Conservation (phyloP, 2,113 vertebrate species). For the Podilymbus podiceps region DNA sequence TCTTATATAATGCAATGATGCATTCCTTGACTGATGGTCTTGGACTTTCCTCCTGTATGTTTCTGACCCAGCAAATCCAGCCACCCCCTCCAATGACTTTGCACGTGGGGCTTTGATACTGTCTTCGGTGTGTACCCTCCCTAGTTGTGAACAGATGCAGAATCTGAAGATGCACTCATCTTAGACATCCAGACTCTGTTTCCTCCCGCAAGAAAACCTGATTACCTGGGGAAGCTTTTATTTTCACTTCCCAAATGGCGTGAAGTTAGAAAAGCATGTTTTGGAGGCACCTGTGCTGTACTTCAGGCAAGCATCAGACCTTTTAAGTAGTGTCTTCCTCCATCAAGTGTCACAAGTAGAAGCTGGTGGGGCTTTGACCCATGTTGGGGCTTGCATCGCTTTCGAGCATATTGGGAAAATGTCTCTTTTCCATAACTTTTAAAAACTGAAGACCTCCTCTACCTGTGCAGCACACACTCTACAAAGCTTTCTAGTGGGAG, state of each 20-base stretch:
- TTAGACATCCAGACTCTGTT: neutral
- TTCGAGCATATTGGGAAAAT: neutral
- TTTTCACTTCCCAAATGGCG: neutral
- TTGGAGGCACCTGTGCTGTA: neutral
- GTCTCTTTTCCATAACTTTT: neutral
- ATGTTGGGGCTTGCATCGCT: neutral
- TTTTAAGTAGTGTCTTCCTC: neutral
- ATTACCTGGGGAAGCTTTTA: neutral
- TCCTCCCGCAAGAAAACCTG: neutral
- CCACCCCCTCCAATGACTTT: neutral
- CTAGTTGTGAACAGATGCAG: neutral
- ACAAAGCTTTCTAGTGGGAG: conserved; percentile 5
- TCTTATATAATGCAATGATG: neutral
- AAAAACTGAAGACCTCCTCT: neutral
- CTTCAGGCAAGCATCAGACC: neutral
- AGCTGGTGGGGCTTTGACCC: neutral
- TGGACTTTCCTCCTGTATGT: neutral
- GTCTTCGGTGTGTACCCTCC: neutral
- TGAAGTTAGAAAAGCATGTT: neutral
- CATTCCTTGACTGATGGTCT: too few relatives aligned
- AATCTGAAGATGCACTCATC: neutral
- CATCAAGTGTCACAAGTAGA: neutral
- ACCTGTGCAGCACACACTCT: neutral
- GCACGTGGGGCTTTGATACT: neutral
- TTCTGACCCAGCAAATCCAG: neutral